Conservation (phyloP, 2,888 invertebrate genomes). For the Clivina fossor region DNA sequence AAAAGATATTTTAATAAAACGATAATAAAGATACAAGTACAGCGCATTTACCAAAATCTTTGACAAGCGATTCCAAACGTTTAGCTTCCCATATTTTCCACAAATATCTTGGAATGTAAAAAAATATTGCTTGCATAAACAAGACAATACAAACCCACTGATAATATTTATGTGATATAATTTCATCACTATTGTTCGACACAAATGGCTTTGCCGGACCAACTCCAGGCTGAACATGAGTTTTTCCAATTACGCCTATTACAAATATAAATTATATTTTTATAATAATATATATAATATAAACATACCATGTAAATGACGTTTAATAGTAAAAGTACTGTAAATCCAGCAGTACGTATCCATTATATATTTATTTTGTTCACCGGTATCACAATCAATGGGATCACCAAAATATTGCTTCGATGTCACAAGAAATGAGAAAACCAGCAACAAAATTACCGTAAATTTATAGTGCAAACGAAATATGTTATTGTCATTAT, state of each 20-base stretch:
- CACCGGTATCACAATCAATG: conserved; percentile 68
- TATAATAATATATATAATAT: not conserved
- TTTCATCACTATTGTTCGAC: conserved; percentile 50
- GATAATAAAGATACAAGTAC: no score
- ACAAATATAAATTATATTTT: no score
- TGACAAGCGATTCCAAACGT: conserved; percentile 60
- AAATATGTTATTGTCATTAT: conserved; percentile 76
- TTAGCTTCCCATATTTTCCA: conserved; percentile 75
- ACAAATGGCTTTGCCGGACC: conserved; percentile 47
- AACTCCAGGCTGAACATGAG: conserved; percentile 58
- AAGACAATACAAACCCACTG: conserved; percentile 74
- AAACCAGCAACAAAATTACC: conserved; percentile 70
- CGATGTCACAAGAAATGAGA: conserved; percentile 73
- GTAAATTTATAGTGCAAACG: conserved; percentile 74
- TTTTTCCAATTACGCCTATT: conserved; percentile 38
- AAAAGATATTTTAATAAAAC: no score
- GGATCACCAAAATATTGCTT: conserved; percentile 87
- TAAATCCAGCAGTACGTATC: conserved; percentile 81
- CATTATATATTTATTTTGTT: conserved; percentile 62
- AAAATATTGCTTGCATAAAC: conserved; percentile 66
- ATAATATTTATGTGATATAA: conserved; percentile 65
- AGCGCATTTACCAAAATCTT: conserved; percentile 59
- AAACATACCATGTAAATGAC: conserved; percentile 52
- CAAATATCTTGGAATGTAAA: conserved; percentile 69
- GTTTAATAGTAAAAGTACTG: conserved; percentile 66